These are phyloP conservation scores for Dipodomys stephensi DNA, from an alignment of 2,113 vertebrate genomes.

Conservation along the genomic window DNA sequence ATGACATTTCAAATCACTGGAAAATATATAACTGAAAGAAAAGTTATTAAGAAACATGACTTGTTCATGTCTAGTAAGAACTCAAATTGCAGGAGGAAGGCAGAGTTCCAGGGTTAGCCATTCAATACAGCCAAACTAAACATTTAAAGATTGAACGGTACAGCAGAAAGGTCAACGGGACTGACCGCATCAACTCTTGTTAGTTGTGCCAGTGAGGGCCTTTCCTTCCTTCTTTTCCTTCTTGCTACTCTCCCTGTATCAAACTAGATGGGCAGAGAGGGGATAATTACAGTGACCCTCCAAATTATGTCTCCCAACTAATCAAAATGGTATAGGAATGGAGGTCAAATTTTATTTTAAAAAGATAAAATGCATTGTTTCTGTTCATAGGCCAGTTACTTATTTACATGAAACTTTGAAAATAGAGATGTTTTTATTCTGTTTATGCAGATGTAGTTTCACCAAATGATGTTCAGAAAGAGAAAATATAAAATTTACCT, in stretches of 20 bases:
- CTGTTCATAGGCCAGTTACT: background rate
- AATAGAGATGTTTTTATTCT: background rate
- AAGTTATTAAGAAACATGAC: background rate
- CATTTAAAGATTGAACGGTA: background rate
- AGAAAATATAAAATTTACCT: background rate
- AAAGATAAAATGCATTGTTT: background rate
- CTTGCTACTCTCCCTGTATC: background rate
- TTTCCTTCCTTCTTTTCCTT: background rate
- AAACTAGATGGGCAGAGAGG: background rate
- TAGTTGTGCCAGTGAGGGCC: background rate
- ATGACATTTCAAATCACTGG: background rate
- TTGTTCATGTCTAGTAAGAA: background rate
- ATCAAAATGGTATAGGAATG: background rate
- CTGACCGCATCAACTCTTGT: background rate
- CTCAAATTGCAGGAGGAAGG: background rate
- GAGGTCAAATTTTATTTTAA: background rate
- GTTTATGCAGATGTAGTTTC: background rate
- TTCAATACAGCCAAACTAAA: background rate
- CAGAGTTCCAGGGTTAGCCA: background rate
- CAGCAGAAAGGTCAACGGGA: no score
- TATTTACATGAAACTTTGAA: background rate
- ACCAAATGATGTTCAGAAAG: constrained; percentile 21
- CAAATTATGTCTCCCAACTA: background rate
- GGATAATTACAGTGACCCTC: background rate
- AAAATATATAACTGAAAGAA: background rate